Evolutionary conservation across 2,797 vertebrate species (phyloP).

Genomic region (Sphenopsis melanotis): DNA sequence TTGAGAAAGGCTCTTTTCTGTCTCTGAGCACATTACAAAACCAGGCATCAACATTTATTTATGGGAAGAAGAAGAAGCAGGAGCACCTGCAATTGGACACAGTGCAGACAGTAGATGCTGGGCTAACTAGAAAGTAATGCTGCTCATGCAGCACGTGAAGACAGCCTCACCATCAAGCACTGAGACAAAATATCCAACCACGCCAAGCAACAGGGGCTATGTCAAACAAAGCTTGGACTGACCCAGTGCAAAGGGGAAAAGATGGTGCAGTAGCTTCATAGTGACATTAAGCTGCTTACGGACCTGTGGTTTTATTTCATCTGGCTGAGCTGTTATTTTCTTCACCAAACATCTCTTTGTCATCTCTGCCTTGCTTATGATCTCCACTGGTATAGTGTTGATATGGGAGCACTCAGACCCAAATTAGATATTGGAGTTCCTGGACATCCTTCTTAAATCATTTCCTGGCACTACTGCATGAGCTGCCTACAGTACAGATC

Average conservation of each 20-base stretch:
- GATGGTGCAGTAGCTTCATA: background rate
- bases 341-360: constrained; percentile 14
- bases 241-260: background rate
- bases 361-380: constrained; percentile 15
- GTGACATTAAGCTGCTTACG: background rate
- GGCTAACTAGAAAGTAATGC: background rate
- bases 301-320: background rate
- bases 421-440: constrained; percentile 36
- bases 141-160: background rate
- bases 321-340: background rate
- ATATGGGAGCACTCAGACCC: background rate
- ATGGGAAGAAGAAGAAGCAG: background rate
- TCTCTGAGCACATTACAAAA: background rate
- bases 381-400: background rate
- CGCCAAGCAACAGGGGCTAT: background rate
- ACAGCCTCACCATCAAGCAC: accelerated
- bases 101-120: background rate
- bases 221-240: background rate
- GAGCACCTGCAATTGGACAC: background rate
- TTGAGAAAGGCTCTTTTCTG: background rate
- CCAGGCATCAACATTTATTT: background rate
- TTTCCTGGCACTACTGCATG: constrained; percentile 1
- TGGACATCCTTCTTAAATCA: constrained; percentile 39
- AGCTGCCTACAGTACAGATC: background rate
- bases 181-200: background rate